Base-by-base conservation (phyloP, 2,888 invertebrate species). In the Dicranocentrus wangi region DNA sequence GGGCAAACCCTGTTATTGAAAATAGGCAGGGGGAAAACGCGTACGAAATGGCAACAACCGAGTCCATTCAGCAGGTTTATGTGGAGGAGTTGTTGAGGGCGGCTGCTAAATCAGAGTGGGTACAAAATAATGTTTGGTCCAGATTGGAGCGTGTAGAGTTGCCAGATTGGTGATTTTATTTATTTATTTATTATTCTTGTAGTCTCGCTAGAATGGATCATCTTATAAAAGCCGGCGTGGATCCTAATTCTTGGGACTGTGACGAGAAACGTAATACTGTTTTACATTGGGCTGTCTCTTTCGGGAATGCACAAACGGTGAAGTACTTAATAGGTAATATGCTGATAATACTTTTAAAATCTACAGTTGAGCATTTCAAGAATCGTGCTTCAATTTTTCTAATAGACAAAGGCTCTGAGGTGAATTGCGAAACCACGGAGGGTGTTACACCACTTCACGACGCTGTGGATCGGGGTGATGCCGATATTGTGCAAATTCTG, bases 211-310 rank as follows among this genome's bases (percentile, higher is more conserved):
- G 91, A 85, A 91, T 92, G 43, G 90, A 90, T 84, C 91, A 92
- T 87, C 87, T 92, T 86, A 86, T 92, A 55, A 90, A 90, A 58
- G 90, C 91, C 53, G 92, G 92, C 3, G 90, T 92, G 32, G 89
- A 90, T 81, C 90, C 92, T 0, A 92, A 92, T 88, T 90, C 91
- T n/a, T 89, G 90, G 87, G 92, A 92, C 87, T 91, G 91, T 42
- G 89, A 90, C 70, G 90, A 90, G 47, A 91, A 91, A 84, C 89
- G 89, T 85, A 92, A 92, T 87, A 91, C 92, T 1, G 91, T 92
- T 1, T 88, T 92, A 21, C 92, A 92, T 88, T 92, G 92, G 92
- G 92, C 92, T 32, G 91, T 92, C 25, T 91, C 91, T 84, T 92
- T 91, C 88, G 91, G 91, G 53, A 91, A 91, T 86, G 89, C 89